Evolutionary conservation across 2,113 vertebrate genomes (phyloP).

Genomic region (Laticauda colubrina): DNA sequence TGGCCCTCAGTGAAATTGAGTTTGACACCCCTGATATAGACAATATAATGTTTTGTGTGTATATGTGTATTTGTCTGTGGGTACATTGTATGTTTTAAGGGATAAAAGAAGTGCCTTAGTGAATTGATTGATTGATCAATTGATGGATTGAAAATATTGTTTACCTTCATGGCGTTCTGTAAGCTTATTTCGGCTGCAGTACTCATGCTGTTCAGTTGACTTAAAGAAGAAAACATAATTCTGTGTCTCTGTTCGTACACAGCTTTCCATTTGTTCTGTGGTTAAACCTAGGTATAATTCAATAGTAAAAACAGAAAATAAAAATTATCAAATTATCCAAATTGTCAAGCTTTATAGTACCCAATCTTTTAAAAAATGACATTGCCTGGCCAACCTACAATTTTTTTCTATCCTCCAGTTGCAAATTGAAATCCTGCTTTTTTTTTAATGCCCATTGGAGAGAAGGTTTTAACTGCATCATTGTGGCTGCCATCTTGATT

Average conservation of each 20-base stretch:
- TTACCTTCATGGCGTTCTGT: constrained; percentile 12
- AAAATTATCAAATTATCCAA: neutral
- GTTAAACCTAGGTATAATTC: constrained; percentile 8
- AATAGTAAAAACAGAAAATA: neutral
- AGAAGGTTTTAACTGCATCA: neutral
- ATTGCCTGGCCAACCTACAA: neutral
- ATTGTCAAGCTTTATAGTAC: neutral
- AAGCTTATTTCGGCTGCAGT: neutral
- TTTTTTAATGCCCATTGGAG: neutral
- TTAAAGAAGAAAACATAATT: neutral
- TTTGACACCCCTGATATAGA: neutral
- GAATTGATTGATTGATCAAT: neutral
- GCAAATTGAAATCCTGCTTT: neutral
- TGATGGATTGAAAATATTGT: neutral
- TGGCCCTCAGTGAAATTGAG: no score
- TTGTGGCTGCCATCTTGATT: neutral
- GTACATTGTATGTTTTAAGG: neutral
- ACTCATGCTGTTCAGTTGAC: rapidly evolving
- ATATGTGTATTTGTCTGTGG: neutral
- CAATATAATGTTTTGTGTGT: neutral
- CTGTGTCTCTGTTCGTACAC: neutral
- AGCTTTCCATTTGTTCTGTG: neutral
- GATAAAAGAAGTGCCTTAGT: neutral
- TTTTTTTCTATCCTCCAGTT: neutral
- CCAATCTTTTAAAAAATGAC: neutral